Base-by-base conservation (phyloP, 2,888 invertebrate species). In the Polietes domitor region DNA sequence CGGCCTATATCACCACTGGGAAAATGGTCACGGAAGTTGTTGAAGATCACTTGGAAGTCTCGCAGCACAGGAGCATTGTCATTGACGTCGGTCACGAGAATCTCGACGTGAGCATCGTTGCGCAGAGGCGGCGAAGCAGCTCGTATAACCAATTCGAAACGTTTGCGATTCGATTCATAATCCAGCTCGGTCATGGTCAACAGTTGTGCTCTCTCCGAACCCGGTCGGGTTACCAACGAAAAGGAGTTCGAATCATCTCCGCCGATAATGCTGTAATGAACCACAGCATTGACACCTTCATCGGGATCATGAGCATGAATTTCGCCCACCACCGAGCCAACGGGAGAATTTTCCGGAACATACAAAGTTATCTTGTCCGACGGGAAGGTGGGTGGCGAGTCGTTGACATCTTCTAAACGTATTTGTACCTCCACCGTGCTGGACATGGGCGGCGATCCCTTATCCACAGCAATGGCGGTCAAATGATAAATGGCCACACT, bases 311-410 rank as follows among this genome's bases (percentile, higher is more conserved):
- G 95, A 0, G 98, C 97, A 88, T 96, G 94, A 77, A 99, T 96
- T 89, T 96, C 96, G 0, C 98, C 98, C 0, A 99, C 97, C 0
- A 97, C 96, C 0, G 98, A 97, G 0, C 98, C 99, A 0, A 98
- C 95, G 0, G 99, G 98, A n/a, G 98, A 98, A 91, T 99, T 99
- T 93, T 99, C 99, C 0, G 97, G 94, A 4, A 99, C 96, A 90
- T 97, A 97, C 50, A 98, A 94, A 0, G 96, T 95, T 15, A 99
- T 96, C 89, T 96, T 96, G 88, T 98, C 97, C 2, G 96, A 96
- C 83, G 97, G 96, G 92, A 98, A 98, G 0, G 96, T 96, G 0
- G 98, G 98, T 0, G 98, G 97, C 0, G 97, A 97, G 89, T 98
- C 98, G 89, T 98, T 98, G 10, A 98, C 96, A 89, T 98, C 97